phyloP scores from a whole-genome alignment of 1,140 invertebrate genomes.

The Drosophila setifemur region DNA sequence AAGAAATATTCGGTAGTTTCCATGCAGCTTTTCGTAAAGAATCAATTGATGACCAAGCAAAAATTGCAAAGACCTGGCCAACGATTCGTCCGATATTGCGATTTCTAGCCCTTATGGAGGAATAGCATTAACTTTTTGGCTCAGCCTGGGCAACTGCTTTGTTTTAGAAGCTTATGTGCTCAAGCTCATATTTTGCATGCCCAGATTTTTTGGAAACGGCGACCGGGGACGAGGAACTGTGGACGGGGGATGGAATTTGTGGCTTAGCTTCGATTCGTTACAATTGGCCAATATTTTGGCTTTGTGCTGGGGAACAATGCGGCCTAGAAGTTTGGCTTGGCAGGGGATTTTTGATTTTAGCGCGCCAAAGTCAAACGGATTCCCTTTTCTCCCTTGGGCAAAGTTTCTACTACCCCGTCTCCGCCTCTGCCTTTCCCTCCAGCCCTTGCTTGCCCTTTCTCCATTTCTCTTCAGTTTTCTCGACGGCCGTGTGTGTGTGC shows the following conservation, averaged over 20 bases:
- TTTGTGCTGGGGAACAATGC: constrained; percentile 52
- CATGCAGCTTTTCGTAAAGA: too few species aligned
- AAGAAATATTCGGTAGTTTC: too few species aligned
- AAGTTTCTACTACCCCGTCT: not conserved
- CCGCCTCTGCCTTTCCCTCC: not conserved
- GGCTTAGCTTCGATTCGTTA: constrained; percentile 41
- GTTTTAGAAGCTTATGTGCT: constrained; percentile 54
- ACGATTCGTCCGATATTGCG: not conserved
- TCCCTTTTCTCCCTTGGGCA: constrained; percentile 13
- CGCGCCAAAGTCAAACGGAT: constrained; percentile 38
- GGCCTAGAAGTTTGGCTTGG: constrained; percentile 32
- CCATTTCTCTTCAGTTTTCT: not conserved
- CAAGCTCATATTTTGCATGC: constrained; percentile 37
- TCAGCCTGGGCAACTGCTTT: constrained; percentile 27
- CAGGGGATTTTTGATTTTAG: constrained; percentile 39
- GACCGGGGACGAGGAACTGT: not conserved
- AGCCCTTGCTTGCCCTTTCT: not conserved
- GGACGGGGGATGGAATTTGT: constrained; percentile 32
- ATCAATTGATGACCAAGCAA: too few species aligned
- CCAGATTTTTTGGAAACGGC: not conserved
- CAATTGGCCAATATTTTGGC: constrained; percentile 51
- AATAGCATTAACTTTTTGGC: constrained; percentile 33
- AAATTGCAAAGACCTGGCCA: constrained; percentile 2
- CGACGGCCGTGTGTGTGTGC: constrained; percentile 9
- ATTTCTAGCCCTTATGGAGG: constrained; percentile 8